A percentile compares a stretch with the other conserved stretches of the same genome.
phyloP scores from a whole-genome alignment of 2,113 vertebrate species.

The Pycnonotus jocosus region DNA sequence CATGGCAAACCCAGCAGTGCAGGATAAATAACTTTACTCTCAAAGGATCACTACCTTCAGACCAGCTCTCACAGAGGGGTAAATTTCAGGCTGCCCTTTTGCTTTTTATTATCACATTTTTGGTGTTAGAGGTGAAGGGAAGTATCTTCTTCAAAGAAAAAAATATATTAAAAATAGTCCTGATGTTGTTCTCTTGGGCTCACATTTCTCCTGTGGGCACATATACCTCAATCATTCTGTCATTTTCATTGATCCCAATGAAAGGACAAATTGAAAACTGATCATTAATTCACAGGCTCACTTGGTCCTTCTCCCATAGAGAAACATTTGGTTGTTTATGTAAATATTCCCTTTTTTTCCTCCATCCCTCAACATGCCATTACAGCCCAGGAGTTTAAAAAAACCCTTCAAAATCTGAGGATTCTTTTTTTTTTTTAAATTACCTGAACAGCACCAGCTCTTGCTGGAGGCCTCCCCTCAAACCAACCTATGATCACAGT shows the following conservation, averaged over 20 bases:
- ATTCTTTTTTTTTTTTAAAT: neutral
- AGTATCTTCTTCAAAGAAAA: neutral
- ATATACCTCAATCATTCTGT: conserved; percentile 28
- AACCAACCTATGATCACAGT: neutral
- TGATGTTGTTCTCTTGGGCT: neutral
- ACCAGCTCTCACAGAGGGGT: neutral
- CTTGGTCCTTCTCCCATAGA: neutral
- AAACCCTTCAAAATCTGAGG: neutral
- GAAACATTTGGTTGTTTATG: neutral
- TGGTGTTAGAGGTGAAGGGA: neutral
- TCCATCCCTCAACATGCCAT: neutral
- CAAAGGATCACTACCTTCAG: neutral
- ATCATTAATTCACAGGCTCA: conserved; percentile 16
- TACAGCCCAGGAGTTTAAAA: neutral
- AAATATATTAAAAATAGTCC: neutral
- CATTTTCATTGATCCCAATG: conserved; percentile 38
- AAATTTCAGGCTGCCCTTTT: neutral
- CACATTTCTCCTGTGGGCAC: neutral
- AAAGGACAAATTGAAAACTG: conserved; percentile 55
- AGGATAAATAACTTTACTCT: neutral
- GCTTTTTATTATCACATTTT: neutral
- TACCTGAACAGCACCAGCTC: neutral
- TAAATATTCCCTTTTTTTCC: neutral
- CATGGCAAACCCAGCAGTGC: neutral
- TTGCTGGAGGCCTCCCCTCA: neutral